Conservation (phyloP, 2,113 vertebrate genomes). For the Cyanoderma ruficeps region DNA sequence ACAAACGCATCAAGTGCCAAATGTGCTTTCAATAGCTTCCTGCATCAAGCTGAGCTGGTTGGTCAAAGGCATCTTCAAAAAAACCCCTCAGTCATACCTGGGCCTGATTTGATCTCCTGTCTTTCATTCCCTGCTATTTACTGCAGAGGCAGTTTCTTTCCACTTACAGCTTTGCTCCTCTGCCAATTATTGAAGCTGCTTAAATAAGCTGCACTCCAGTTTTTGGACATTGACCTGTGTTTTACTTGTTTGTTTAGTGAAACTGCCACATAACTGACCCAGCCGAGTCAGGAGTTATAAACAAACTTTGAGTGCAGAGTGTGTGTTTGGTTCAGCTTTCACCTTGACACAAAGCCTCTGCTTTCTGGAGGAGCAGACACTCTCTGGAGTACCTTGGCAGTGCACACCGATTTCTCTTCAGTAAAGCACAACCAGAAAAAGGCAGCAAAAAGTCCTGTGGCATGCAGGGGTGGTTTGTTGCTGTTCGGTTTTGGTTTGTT, state of each 20-base stretch:
- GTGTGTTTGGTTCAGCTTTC: constrained; percentile 27
- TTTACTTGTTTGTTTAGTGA: constrained; percentile 61
- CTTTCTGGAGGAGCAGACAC: neutral
- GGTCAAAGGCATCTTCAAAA: neutral
- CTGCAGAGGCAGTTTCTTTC: neutral
- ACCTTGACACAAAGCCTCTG: constrained; percentile 21
- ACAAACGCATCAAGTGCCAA: neutral
- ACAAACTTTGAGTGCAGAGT: constrained; percentile 5
- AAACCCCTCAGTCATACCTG: neutral
- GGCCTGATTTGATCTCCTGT: neutral
- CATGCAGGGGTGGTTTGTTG: neutral
- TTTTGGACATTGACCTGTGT: constrained; percentile 56
- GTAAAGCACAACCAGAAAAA: neutral
- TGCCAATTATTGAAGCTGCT: neutral
- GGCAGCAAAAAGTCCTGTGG: neutral
- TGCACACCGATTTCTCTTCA: neutral
- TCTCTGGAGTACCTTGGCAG: neutral
- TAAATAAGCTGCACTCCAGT: neutral
- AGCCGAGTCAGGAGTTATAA: constrained; percentile 1
- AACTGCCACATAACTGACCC: constrained; percentile 20
- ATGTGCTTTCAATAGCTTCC: neutral
- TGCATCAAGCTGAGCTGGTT: neutral
- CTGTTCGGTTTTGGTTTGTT: neutral
- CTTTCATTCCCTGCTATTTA: neutral
- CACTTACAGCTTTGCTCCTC: neutral